Evolutionary conservation across 2,797 vertebrate genomes (phyloP), one percentile per base, ranked within the genome.

Genomic region (Anabas testudineus): DNA sequence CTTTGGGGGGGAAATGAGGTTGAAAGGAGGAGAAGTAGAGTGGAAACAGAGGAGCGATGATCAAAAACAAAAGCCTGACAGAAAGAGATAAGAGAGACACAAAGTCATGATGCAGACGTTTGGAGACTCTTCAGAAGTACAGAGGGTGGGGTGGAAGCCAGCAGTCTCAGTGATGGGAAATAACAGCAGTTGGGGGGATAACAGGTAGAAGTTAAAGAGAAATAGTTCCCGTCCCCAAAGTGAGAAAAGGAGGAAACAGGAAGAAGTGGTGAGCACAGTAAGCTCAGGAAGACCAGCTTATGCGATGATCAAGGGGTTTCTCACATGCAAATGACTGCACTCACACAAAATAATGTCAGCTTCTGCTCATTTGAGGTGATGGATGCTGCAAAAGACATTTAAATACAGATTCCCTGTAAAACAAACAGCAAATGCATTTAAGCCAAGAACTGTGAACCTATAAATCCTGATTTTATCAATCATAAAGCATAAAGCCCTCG

Each of bases 21-120:
- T 89, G 83, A 84, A 86, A 90, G 84, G 85, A 86, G 83, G 85
- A 86, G 90, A 83, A 87, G 74, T 70, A 80, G 73, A 92, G 83
- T 86, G 82, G 82, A 90, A 86, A 83, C 76, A 88, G 70, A 79
- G 83, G 60, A 85, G 75, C 14, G 52, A 80, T 88, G 89, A 92
- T 91, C 85, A 92, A 90, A 91, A 92, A 90, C 76, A 86, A 91
- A 90, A 89, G 74, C 65, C 80, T 88, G 88, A 87, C 87, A 90
- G 78, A 80, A 52, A 67, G 71, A 89, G 90, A 87, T 89, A 82
- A 90, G 81, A 90, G 82, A 61, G 78, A 89, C 77, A 83, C 72
- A 83, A 89, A 90, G 85, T 84, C 85, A 77, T 90, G 91, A 90
- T 83, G 84, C 81, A 85, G 90, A 83, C 51, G 5, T 82, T 83